Evolutionary conservation across 2,113 vertebrate species (phyloP), one percentile per base, ranked within the genome.

Genomic region (Orycteropus afer): DNA sequence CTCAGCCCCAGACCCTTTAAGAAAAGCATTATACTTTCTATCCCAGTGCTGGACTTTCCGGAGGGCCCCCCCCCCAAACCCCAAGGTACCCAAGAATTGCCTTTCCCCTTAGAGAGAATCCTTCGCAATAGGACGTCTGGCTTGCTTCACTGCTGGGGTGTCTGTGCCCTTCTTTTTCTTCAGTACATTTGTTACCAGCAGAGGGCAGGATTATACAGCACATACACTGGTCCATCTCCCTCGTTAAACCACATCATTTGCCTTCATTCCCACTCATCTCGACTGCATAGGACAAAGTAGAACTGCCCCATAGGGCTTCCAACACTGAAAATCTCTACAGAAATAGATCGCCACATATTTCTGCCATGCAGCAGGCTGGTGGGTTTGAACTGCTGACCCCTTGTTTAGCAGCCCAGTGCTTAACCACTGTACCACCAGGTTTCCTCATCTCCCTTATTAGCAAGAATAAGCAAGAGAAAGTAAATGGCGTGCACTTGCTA

Each of bases 121-220:
- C 11, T 34, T 2, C 23, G 3, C 65, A 2, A 40, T 2, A 63
- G 11, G 23, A 5, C 0, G 1, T 9, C 45, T 5, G 42, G 59
- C 57, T 34, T 25, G 67, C 34, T 51, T 17, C 18, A 15, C 1
- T 34, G 22, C 22, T 2, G 34, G 7, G 11, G 32, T 51, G 23
- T 10, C 29, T 9, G 1, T 0, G 15, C 0, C 1, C 45, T 37
- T 23, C n/a, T 71, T 22, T 76, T 4, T 73, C 2, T 23, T 67
- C 61, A 51, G 77, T 89, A 10, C 0, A 0, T 1, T 1, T 1
- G 0, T 2, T 0, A 0, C 86, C 97, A 97, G 96, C 78, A 97
- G 97, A 95, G 95, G 92, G 82, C 79, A 97, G 92, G 37, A 63
- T 80, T 63, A 59, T 23, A 96, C 93, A 90, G 45, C 17, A 32